A percentile compares a stretch with the other conserved stretches of the same genome.
Evolutionary conservation across 2,888 invertebrate genomes (phyloP).

Genomic region (Hydriomena furcata): DNA sequence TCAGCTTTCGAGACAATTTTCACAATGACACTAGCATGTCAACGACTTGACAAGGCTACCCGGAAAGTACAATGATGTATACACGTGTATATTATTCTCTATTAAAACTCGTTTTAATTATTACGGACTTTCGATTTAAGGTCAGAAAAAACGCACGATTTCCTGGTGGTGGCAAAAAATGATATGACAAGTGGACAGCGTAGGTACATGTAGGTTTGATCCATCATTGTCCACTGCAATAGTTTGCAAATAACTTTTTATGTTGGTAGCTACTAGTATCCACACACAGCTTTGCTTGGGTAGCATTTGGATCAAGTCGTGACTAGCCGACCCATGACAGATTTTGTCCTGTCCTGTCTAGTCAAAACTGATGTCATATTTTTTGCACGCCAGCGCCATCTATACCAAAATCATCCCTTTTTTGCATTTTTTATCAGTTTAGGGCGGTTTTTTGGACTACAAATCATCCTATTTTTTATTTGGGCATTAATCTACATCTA

Average conservation of each 20-base stretch:
- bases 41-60: conserved; percentile 53
- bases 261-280: neutral
- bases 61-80: conserved; percentile 47
- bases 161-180: conserved; percentile 46
- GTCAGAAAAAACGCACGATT: conserved; percentile 41
- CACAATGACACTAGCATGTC: conserved; percentile 43
- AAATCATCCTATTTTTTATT: too few relatives aligned
- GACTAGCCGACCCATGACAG: too few relatives aligned
- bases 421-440: too few relatives aligned
- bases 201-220: conserved; percentile 9
- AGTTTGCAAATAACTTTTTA: neutral
- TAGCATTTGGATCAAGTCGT: too few relatives aligned
- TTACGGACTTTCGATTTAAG: conserved; percentile 51
- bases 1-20: conserved; percentile 37
- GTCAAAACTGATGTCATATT: too few relatives aligned
- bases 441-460: too few relatives aligned
- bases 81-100: conserved; percentile 39
- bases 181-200: conserved; percentile 27
- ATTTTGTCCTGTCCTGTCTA: too few relatives aligned
- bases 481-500: too few relatives aligned
- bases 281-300: too few relatives aligned
- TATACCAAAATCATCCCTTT: too few relatives aligned
- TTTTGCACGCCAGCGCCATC: too few relatives aligned
- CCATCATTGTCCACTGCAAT: conserved; percentile 21
- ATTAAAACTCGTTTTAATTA: conserved; percentile 49